Evolutionary conservation across 2,797 vertebrate species (phyloP).

Genomic region (Anguilla obscura): DNA sequence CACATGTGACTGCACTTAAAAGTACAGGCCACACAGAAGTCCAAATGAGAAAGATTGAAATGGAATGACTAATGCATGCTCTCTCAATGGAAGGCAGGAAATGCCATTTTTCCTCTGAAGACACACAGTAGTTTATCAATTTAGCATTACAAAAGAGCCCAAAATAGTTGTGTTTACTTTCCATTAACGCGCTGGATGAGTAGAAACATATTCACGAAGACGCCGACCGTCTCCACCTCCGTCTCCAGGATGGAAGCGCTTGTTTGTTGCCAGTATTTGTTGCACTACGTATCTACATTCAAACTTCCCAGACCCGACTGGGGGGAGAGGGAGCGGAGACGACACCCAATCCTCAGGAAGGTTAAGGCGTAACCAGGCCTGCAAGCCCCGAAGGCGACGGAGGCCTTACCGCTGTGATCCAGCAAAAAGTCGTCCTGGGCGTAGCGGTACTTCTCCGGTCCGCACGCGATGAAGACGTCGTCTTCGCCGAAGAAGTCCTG

Average conservation of each 20-base stretch:
- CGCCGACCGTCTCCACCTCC: neutral
- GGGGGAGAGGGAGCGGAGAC: neutral
- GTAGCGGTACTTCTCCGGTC: slow-evolving; percentile 93
- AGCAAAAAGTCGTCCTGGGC: slow-evolving; percentile 96
- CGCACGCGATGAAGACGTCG: slow-evolving; percentile 95
- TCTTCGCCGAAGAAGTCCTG: slow-evolving; percentile 97
- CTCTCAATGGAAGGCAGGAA: slow-evolving; percentile 28
- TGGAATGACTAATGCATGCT: slow-evolving; percentile 28
- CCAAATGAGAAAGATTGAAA: slow-evolving; percentile 13
- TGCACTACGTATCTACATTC: too few species aligned
- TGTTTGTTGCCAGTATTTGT: neutral
- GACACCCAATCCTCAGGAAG: neutral
- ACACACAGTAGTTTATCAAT: neutral
- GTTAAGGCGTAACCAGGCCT: slow-evolving; percentile 66
- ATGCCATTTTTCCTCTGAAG: neutral
- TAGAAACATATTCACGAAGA: slow-evolving; percentile 4
- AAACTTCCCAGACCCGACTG: slow-evolving; percentile 43
- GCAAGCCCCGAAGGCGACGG: slow-evolving; percentile 71
- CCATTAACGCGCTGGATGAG: neutral
- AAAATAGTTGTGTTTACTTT: neutral
- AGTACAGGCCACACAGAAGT: slow-evolving; percentile 9
- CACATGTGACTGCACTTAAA: neutral
- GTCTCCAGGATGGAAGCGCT: neutral
- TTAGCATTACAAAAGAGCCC: neutral
- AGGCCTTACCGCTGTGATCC: slow-evolving; percentile 92